phyloP scores from a whole-genome alignment of 1,140 invertebrate genomes.

The Drosophila kurseongensis region DNA sequence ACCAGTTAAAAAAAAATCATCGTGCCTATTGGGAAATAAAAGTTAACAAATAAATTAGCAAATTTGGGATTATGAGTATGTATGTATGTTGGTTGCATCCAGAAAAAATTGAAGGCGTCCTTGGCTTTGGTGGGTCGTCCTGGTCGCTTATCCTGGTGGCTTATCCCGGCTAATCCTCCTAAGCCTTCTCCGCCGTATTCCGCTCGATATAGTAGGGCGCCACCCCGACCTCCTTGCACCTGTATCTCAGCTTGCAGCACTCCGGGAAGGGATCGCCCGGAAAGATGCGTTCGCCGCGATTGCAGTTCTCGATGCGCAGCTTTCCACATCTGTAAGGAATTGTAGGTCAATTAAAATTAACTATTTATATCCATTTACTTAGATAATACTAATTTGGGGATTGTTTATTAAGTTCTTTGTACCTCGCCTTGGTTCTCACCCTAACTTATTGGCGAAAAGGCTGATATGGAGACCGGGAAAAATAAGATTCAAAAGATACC shows the following conservation, averaged over 20 bases:
- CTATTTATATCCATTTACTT: too few species aligned
- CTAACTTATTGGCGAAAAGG: too few species aligned
- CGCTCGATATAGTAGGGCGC: conserved; percentile 71
- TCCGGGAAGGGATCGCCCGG: conserved; percentile 74
- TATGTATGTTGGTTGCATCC: conserved; percentile 9
- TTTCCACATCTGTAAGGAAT: conserved; percentile 64
- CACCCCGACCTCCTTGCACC: conserved; percentile 69
- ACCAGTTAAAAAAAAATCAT: conserved; percentile 26
- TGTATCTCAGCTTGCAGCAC: conserved; percentile 76
- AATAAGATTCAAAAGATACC: too few species aligned
- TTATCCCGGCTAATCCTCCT: conserved; percentile 4
- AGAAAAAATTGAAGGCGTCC: conserved; percentile 6
- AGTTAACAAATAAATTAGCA: conserved; percentile 45
- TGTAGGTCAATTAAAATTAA: too few species aligned
- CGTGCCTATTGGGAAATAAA: conserved; percentile 40
- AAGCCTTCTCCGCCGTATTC: conserved; percentile 42
- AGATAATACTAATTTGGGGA: too few species aligned
- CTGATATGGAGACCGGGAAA: too few species aligned
- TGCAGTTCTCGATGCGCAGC: conserved; percentile 69
- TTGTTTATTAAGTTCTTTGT: too few species aligned
- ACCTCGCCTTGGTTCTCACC: too few species aligned
- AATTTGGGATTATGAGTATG: conserved; percentile 32
- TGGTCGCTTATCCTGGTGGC: neutral
- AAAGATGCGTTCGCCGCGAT: conserved; percentile 71
- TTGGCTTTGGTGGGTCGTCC: conserved; percentile 12